Conservation (phyloP, 2,797 vertebrate species). For the Hybognathus amarus region DNA sequence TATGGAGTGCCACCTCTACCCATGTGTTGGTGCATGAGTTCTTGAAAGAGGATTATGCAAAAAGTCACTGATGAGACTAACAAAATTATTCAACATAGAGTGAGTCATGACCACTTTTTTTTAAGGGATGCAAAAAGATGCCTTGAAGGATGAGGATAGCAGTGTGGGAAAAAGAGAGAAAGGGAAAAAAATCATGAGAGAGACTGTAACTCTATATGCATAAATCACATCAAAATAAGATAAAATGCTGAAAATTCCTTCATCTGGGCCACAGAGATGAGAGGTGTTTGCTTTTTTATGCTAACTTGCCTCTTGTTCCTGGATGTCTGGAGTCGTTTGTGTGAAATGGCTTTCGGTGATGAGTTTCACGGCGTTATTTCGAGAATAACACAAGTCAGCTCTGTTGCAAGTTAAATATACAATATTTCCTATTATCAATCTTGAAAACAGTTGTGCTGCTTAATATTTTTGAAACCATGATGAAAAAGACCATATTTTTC, state of each 20-base stretch:
- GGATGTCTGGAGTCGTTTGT: background rate
- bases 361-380: background rate
- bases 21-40: background rate
- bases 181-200: background rate
- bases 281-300: slow-evolving; percentile 4
- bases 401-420: background rate
- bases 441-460: background rate
- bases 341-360: background rate
- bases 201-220: slow-evolving; percentile 8
- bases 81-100: slow-evolving; percentile 48
- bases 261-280: slow-evolving; percentile 10
- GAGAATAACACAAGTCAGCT: slow-evolving; percentile 21
- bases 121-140: slow-evolving; percentile 15
- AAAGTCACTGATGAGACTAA: slow-evolving; percentile 36
- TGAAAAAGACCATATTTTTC: background rate
- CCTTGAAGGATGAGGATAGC: background rate
- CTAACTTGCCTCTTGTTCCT: background rate
- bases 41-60: slow-evolving; percentile 14
- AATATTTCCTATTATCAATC: background rate
- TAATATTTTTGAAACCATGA: background rate
- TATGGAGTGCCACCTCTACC: background rate
- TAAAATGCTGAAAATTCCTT: slow-evolving; percentile 34
- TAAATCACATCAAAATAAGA: slow-evolving; percentile 37
- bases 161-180: background rate
- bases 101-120: slow-evolving; percentile 7